These are phyloP conservation scores for Lordiphosa fenestrarum DNA, from an alignment of 2,888 invertebrate genomes.

Conservation along the genomic window DNA sequence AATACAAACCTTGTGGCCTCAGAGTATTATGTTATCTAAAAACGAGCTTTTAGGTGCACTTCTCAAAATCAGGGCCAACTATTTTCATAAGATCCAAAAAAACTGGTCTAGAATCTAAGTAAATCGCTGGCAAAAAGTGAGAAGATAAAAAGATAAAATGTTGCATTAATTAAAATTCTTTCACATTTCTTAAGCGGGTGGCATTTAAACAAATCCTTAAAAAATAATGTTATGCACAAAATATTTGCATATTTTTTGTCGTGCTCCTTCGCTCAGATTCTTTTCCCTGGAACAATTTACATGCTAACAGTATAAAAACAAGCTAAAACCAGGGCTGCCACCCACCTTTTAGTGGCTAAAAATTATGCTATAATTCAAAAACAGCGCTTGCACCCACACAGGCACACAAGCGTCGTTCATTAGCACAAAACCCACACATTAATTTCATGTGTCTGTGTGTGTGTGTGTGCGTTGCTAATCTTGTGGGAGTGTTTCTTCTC, in stretches of 20 bases:
- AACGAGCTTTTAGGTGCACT: too few relatives aligned
- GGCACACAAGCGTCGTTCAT: constrained; percentile 50
- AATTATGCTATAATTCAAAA: constrained; percentile 72
- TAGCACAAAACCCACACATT: constrained; percentile 71
- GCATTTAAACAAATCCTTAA: constrained; percentile 17
- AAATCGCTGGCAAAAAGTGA: too few relatives aligned
- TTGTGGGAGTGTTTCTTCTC: constrained; percentile 42
- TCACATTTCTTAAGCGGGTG: constrained; percentile 19
- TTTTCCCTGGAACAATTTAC: constrained; percentile 51
- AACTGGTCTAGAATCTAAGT: too few relatives aligned
- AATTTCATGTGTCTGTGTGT: constrained; percentile 40
- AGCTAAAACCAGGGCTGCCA: constrained; percentile 25
- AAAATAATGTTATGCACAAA: constrained; percentile 20
- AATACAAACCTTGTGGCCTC: too few relatives aligned
- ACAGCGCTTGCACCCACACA: constrained; percentile 43
- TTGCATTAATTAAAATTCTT: constrained; percentile 11
- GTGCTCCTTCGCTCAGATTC: constrained; percentile 3
- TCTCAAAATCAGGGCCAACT: too few relatives aligned
- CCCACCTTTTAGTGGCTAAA: constrained; percentile 53
- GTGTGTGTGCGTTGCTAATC: constrained; percentile 43
- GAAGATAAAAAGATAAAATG: too few relatives aligned
- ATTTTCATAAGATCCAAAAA: too few relatives aligned
- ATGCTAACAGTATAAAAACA: constrained; percentile 30
- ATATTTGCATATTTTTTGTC: too few relatives aligned
- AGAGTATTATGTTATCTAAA: too few relatives aligned